Percentiles rank a stretch among this genome's conserved stretches.
Evolutionary conservation across 2,113 vertebrate genomes (phyloP).

Genomic region (Eurypyga helias): DNA sequence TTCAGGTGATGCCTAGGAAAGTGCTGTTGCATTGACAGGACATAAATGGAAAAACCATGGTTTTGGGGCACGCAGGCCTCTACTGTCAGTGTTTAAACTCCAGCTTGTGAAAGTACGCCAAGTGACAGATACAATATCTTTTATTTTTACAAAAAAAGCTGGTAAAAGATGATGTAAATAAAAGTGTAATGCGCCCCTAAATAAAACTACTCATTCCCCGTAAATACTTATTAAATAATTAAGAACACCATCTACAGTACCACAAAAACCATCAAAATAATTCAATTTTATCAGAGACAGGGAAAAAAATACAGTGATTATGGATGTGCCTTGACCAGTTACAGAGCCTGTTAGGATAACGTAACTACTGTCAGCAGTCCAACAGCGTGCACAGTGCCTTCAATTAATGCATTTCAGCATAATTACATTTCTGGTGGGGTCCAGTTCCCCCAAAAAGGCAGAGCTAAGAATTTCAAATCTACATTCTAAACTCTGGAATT

Average conservation of each 20-base stretch:
- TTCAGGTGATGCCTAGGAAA: not conserved
- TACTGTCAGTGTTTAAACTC: not conserved
- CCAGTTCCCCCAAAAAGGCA: constrained; percentile 74
- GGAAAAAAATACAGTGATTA: constrained; percentile 89
- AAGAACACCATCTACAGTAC: constrained; percentile 93
- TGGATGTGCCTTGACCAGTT: constrained; percentile 86
- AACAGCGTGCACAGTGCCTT: constrained; percentile 80
- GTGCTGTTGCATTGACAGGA: not conserved
- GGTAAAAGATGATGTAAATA: constrained; percentile 75
- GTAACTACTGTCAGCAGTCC: constrained; percentile 78
- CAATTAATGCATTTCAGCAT: constrained; percentile 76
- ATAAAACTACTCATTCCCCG: constrained; percentile 80
- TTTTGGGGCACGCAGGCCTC: not conserved
- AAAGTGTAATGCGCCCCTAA: constrained; percentile 79
- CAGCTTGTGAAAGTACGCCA: constrained; percentile 63
- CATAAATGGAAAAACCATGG: not conserved
- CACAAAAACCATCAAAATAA: constrained; percentile 87
- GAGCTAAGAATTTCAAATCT: constrained; percentile 76
- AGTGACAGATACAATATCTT: constrained; percentile 66
- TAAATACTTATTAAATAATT: constrained; percentile 91
- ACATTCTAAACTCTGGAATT: constrained; percentile 77
- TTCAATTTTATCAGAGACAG: constrained; percentile 77
- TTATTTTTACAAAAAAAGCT: constrained; percentile 82
- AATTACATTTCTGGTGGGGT: constrained; percentile 73
- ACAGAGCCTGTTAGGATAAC: constrained; percentile 72